A percentile compares a stretch with the other conserved stretches of the same genome.
phyloP scores from a whole-genome alignment of 2,888 invertebrate species.

The Ochlodes sylvanus region DNA sequence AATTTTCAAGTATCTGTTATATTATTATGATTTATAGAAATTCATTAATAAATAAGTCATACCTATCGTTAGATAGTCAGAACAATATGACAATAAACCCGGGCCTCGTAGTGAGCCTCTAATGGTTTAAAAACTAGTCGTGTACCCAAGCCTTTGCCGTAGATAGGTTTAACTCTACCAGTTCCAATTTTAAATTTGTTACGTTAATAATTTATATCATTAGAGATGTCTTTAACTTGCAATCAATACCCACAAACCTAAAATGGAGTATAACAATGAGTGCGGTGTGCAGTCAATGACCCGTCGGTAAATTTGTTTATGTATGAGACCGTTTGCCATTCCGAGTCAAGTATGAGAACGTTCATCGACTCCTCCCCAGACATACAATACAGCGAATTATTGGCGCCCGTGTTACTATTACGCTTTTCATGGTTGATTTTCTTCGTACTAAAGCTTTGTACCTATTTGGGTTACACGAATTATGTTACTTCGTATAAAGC shows the following conservation, averaged over 20 bases:
- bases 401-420: background rate
- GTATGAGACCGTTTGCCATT: slow-evolving; percentile 49
- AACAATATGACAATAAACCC: too few relatives aligned
- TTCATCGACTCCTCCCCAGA: slow-evolving; percentile 37
- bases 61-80: too few relatives aligned
- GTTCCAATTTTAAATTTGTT: background rate
- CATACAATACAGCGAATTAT: slow-evolving; percentile 3
- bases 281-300: slow-evolving; percentile 54
- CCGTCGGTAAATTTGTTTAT: slow-evolving; percentile 52
- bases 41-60: too few relatives aligned
- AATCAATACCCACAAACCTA: background rate
- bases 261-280: background rate
- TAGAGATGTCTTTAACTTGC: background rate
- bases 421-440: slow-evolving; percentile 1
- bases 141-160: too few relatives aligned
- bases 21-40: too few relatives aligned
- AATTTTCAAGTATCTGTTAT: too few relatives aligned
- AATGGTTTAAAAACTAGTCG: too few relatives aligned
- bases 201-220: background rate
- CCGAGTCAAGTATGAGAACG: slow-evolving; percentile 42
- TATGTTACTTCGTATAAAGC: background rate
- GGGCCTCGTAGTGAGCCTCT: too few relatives aligned
- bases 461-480: background rate
- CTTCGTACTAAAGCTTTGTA: background rate
- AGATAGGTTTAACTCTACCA: background rate